Evolutionary conservation across 2,888 invertebrate species (phyloP).

Genomic region (Noctua pronuba): DNA sequence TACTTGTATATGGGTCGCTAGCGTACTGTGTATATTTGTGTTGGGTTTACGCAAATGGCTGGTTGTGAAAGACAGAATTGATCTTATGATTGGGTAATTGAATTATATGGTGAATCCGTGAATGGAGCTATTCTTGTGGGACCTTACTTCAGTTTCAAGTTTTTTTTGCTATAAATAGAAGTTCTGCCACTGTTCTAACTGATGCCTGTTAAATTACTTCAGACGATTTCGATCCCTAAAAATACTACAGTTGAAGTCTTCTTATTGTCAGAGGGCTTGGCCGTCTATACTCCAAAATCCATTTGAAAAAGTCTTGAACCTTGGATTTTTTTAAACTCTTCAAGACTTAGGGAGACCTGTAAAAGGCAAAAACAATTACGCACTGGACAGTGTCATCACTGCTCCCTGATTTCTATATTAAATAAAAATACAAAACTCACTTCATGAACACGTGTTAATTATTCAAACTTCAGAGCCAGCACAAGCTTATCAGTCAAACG

Average conservation of each 20-base stretch:
- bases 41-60: background rate
- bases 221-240: no score
- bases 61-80: conserved; percentile 18
- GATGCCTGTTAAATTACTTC: background rate
- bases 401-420: background rate
- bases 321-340: background rate
- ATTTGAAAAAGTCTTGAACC: background rate
- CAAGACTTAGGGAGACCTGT: background rate
- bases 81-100: no score
- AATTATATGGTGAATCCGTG: no score
- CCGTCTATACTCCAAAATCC: background rate
- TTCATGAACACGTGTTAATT: conserved; percentile 22
- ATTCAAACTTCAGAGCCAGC: background rate
- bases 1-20: conserved; percentile 55
- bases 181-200: background rate
- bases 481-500: conserved; percentile 46
- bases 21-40: conserved; percentile 26
- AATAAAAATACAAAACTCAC: background rate
- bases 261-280: background rate
- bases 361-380: background rate
- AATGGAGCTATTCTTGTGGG: background rate
- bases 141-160: background rate
- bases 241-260: background rate
- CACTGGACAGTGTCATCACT: background rate
- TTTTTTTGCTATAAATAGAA: background rate